Evolutionary conservation across 2,113 vertebrate species (phyloP).

Genomic region (Cyanistes caeruleus): DNA sequence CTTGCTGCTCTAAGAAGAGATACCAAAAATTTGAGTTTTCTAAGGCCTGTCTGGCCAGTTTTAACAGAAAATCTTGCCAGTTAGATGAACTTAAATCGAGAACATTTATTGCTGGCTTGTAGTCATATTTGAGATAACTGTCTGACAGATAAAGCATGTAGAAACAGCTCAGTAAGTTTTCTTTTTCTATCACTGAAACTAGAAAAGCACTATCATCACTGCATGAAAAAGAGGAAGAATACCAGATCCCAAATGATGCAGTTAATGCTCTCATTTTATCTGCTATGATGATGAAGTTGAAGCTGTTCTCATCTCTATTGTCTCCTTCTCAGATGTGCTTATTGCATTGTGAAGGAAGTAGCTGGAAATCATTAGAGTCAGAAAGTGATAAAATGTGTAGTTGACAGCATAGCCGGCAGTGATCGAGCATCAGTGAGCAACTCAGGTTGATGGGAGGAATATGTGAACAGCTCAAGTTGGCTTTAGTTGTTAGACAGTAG

Average conservation of each 20-base stretch:
- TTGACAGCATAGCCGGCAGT: not conserved
- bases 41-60: not conserved
- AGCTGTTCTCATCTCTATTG: not conserved
- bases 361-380: not conserved
- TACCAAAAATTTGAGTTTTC: not conserved
- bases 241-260: not conserved
- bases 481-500: not conserved
- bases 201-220: not conserved
- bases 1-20: not conserved
- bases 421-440: not conserved
- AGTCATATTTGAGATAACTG: not conserved
- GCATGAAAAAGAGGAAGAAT: not conserved
- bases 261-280: not conserved
- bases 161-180: not conserved
- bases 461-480: not conserved
- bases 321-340: not conserved
- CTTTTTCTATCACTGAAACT: not conserved
- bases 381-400: not conserved
- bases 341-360: not conserved
- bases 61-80: not conserved
- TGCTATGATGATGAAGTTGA: not conserved
- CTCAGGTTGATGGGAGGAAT: not conserved
- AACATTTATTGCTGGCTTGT: not conserved
- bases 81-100: not conserved
- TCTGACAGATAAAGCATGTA: not conserved